Conservation (phyloP, 2,113 vertebrate species). For the Cyphomyrus plagiostoma region DNA sequence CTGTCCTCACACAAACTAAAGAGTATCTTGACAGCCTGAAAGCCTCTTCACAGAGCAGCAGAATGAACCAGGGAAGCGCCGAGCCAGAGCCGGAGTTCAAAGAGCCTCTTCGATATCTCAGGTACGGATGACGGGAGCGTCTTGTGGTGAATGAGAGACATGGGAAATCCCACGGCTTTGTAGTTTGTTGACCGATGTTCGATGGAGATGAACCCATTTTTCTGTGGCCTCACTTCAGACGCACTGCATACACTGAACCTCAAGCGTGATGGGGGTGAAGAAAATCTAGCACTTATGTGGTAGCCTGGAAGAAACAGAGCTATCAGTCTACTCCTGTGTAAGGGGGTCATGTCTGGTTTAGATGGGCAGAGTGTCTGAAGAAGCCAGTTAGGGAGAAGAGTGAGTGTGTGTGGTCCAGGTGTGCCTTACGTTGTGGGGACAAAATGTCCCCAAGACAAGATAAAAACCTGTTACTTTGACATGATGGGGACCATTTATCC, state of each 20-base stretch:
- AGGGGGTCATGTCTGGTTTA: neutral
- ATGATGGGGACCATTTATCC: neutral
- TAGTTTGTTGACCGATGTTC: neutral
- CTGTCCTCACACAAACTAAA: neutral
- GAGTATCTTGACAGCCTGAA: conserved; percentile 12
- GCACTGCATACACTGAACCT: neutral
- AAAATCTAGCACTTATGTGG: neutral
- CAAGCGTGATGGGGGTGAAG: neutral
- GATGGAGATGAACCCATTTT: neutral
- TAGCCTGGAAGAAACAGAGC: neutral
- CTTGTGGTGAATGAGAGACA: neutral
- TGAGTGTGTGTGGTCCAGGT: conserved; percentile 1
- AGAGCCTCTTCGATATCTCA: conserved; percentile 65
- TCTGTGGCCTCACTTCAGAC: neutral
- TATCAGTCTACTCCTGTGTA: neutral
- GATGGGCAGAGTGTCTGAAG: neutral
- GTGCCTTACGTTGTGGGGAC: neutral
- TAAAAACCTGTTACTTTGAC: neutral
- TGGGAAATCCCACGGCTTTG: too few relatives aligned
- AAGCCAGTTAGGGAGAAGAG: neutral
- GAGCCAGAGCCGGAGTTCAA: conserved; percentile 57
- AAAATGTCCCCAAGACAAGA: neutral
- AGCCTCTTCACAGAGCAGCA: conserved; percentile 42
- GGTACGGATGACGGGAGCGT: conserved; percentile 40
- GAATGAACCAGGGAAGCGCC: conserved; percentile 65